These are phyloP conservation scores for Campopleginae sp. DNA, from an alignment of 2,888 invertebrate species.

Conservation along the genomic window DNA sequence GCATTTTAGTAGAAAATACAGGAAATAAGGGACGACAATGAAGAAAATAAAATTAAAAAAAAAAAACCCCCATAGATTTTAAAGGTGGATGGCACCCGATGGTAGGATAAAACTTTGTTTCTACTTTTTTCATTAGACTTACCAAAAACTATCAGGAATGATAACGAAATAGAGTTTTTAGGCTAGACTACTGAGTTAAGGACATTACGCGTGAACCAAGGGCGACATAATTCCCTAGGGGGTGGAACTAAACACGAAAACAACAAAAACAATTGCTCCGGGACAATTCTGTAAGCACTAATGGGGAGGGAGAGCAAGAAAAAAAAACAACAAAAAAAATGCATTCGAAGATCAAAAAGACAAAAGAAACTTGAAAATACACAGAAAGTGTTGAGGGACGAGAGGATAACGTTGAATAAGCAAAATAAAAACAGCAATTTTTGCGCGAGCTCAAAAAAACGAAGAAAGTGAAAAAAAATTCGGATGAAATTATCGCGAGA, in stretches of 20 bases:
- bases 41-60: slow-evolving; percentile 4
- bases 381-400: neutral
- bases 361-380: neutral
- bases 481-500: neutral
- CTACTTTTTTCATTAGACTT: neutral
- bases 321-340: slow-evolving; percentile 1
- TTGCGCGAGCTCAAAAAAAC: neutral
- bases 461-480: neutral
- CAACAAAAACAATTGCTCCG: slow-evolving; percentile 42
- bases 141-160: slow-evolving; percentile 18
- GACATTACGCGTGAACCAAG: slow-evolving; percentile 12
- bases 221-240: neutral
- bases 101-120: neutral
- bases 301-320: neutral
- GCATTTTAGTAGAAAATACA: neutral
- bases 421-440: neutral
- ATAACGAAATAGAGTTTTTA: slow-evolving; percentile 13
- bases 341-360: neutral
- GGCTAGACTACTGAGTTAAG: slow-evolving; percentile 34
- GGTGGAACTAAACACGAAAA: slow-evolving; percentile 1
- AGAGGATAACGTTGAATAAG: neutral
- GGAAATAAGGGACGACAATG: slow-evolving; percentile 26
- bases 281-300: slow-evolving; percentile 30
- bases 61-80: neutral
- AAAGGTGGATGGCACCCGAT: neutral